Base-by-base conservation (phyloP, 2,113 vertebrate genomes). In the Mesitornis unicolor region DNA sequence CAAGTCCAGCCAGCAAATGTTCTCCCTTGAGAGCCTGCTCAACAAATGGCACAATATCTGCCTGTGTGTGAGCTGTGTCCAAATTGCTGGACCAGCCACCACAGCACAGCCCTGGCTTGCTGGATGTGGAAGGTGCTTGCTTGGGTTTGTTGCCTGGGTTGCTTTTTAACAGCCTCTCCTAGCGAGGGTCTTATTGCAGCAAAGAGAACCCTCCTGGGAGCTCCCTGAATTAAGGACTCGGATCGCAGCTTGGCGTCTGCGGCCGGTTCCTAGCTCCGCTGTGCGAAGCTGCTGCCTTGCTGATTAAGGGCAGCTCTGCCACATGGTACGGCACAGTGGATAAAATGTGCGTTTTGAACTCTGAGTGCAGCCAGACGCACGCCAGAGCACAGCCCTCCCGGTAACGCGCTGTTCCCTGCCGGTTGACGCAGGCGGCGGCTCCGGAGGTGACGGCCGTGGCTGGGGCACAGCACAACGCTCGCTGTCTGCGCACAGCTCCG, bases 321-420 rank as follows among this genome's bases (percentile, higher is more conserved):
- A 83, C 95, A 65, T 70, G 89, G 42, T 22, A 1, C 67, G 57
- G 84, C 67, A 47, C 63, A 19, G 50, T 63, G 51, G 28, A 69
- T 63, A n/a, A 84, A 73, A 38, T 9, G 42, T 45, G 67, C 57
- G 1, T 65, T 83, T 47, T 85, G 91, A 80, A 61, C 78, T 45
- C 17, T n/a, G 40, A 56, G 36, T 45, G 11, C 76, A 70, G 87
- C 54, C 60, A 73, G 60, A 65, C 73, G 8, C 25, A 15, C 53
- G 11, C 0, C 2, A 45, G 93, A 89, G 84, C 42, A 1, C 18
- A 67, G 1, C 65, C 74, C 50, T 91, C 51, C 45, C 67, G 6
- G 89, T 56, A 26, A 61, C 78, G 79, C 4, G 4, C 17, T 94
- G 93, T 94, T 94, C 94, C 80, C 87, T 79, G 86, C 12, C 82